phyloP scores from a whole-genome alignment of 2,113 vertebrate species.

The Micronisus gabar region DNA sequence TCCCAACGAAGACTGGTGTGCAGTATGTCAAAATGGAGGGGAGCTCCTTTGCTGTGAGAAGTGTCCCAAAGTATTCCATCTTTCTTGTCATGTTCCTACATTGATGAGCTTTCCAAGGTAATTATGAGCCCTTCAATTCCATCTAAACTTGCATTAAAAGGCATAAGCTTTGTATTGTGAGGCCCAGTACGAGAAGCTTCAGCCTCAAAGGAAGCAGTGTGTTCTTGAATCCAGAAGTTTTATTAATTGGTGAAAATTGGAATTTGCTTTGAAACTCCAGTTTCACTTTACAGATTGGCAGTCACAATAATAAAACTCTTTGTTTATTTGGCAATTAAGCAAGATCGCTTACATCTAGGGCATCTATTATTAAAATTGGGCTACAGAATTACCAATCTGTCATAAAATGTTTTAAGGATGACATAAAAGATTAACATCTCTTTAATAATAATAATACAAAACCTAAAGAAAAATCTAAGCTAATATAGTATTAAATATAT shows the following conservation, averaged over 20 bases:
- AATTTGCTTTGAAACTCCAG: neutral
- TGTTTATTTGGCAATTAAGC: neutral
- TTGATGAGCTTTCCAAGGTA: slow-evolving; percentile 81
- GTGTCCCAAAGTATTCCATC: slow-evolving; percentile 84
- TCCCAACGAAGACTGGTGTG: slow-evolving; percentile 86
- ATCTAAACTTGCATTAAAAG: neutral
- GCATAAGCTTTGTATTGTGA: neutral
- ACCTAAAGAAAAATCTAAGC: neutral
- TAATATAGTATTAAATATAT: neutral
- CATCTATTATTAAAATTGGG: neutral
- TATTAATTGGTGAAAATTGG: neutral
- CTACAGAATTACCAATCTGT: neutral
- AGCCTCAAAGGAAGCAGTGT: neutral
- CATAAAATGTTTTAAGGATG: neutral
- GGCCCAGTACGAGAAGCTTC: neutral
- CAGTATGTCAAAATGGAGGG: slow-evolving; percentile 83
- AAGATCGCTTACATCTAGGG: neutral
- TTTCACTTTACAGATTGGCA: neutral
- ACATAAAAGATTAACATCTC: neutral
- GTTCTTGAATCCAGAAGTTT: neutral
- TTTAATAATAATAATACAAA: neutral
- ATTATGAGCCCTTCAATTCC: neutral
- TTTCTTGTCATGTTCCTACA: slow-evolving; percentile 80
- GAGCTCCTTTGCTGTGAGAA: slow-evolving; percentile 83
- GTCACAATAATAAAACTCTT: neutral